A percentile compares a stretch with the other conserved stretches of the same genome.
phyloP scores from a whole-genome alignment of 2,888 invertebrate species.

The Suillia variegata region DNA sequence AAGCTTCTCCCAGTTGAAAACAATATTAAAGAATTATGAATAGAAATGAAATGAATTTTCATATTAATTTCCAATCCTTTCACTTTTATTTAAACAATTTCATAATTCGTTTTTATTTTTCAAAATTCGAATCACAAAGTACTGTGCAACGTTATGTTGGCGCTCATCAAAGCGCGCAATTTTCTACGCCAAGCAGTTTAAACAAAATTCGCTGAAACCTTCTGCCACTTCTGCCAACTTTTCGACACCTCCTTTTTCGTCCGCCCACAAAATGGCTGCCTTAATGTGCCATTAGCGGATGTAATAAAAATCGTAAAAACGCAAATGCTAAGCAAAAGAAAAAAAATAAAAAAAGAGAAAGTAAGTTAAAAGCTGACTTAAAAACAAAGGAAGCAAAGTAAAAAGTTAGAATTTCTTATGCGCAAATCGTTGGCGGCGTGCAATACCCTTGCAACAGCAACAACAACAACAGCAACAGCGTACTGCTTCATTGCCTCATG shows the following conservation, averaged over 20 bases:
- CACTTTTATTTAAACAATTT: too few species aligned
- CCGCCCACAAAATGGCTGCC: slow-evolving; percentile 31
- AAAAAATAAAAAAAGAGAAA: background rate
- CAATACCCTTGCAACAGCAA: background rate
- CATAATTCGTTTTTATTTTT: too few species aligned
- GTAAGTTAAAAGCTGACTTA: background rate
- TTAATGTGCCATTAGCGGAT: slow-evolving; percentile 36
- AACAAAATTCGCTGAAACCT: background rate
- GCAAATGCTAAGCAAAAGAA: slow-evolving; percentile 2
- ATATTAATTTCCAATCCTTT: too few species aligned
- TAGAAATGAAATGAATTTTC: too few species aligned
- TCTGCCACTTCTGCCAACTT: background rate
- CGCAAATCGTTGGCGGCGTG: slow-evolving; percentile 6
- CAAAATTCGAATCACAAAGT: too few species aligned
- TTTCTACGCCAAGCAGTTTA: slow-evolving; percentile 2
- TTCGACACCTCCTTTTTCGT: background rate
- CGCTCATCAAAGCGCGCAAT: slow-evolving; percentile 12
- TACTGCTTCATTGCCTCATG: too few species aligned
- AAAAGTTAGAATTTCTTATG: slow-evolving; percentile 3
- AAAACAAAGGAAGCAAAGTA: background rate
- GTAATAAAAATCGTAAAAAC: slow-evolving; percentile 35
- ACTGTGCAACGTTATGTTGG: background rate
- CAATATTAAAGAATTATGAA: too few species aligned
- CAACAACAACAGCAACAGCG: background rate
- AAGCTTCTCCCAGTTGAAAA: too few species aligned